Conservation (phyloP, 1,140 invertebrate genomes). For the Papilio glaucus region DNA sequence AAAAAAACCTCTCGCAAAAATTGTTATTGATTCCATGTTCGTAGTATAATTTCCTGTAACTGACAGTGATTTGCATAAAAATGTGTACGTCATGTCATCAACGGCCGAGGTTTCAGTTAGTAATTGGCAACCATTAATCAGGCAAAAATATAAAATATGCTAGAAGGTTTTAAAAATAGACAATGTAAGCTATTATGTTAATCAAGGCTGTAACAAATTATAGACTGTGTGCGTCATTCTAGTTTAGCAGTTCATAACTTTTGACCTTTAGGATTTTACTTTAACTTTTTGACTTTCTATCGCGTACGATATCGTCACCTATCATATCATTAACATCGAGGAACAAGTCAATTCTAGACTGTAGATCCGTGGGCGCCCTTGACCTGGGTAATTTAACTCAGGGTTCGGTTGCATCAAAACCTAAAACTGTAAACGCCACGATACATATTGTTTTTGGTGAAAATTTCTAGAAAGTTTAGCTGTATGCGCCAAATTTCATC, state of each 20-base stretch:
- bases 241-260: not conserved
- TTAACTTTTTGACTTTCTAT: no score
- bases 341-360: no score
- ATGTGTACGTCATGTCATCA: constrained; percentile 26
- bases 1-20: not conserved
- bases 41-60: constrained; percentile 6
- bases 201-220: constrained; percentile 9
- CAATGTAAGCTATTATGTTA: constrained; percentile 7
- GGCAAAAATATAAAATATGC: constrained; percentile 14
- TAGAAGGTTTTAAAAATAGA: constrained; percentile 11
- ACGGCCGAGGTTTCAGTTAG: constrained; percentile 19
- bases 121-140: constrained; percentile 25
- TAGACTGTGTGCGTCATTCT: not conserved
- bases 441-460: no score
- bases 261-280: constrained; percentile 8
- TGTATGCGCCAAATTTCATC: no score
- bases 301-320: no score
- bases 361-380: no score
- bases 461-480: no score
- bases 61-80: constrained; percentile 38
- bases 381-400: no score
- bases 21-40: constrained; percentile 5
- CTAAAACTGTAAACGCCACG: no score
- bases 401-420: no score
- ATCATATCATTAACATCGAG: no score